phyloP scores from a whole-genome alignment of 1,140 invertebrate species.

The Anoplophora glabripennis region DNA sequence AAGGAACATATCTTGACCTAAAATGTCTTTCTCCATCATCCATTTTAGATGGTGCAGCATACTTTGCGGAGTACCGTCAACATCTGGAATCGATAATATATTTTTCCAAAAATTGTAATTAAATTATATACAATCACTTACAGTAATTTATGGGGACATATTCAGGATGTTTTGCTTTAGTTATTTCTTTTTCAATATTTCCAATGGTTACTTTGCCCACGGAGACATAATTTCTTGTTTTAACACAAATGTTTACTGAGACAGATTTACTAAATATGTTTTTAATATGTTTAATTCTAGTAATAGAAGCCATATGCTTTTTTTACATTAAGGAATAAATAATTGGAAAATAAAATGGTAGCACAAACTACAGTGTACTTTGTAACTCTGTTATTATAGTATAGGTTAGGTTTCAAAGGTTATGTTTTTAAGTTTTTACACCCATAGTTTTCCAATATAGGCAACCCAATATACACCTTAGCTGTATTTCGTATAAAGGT shows the following conservation, averaged over 20 bases:
- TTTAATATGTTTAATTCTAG: slow-evolving; percentile 26
- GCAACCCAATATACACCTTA: no score
- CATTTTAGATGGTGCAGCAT: slow-evolving; percentile 81
- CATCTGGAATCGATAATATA: slow-evolving; percentile 30
- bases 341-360: not conserved
- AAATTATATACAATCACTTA: slow-evolving; percentile 53
- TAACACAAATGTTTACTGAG: slow-evolving; percentile 10
- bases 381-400: slow-evolving; percentile 4
- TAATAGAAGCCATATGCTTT: slow-evolving; percentile 11
- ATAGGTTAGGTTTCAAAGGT: slow-evolving; percentile 28
- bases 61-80: slow-evolving; percentile 59
- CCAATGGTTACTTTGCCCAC: slow-evolving; percentile 68
- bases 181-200: slow-evolving; percentile 67
- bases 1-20: slow-evolving; percentile 94
- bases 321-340: not conserved
- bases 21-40: slow-evolving; percentile 91
- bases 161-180: slow-evolving; percentile 64
- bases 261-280: slow-evolving; percentile 25
- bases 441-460: no score
- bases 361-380: slow-evolving; percentile 17
- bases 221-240: slow-evolving; percentile 51
- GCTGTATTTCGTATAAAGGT: no score
- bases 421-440: slow-evolving; percentile 15
- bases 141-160: slow-evolving; percentile 82
- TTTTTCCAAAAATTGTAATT: not conserved